Conservation (phyloP, 23 tunicate species). For the Ciona savignyi region DNA sequence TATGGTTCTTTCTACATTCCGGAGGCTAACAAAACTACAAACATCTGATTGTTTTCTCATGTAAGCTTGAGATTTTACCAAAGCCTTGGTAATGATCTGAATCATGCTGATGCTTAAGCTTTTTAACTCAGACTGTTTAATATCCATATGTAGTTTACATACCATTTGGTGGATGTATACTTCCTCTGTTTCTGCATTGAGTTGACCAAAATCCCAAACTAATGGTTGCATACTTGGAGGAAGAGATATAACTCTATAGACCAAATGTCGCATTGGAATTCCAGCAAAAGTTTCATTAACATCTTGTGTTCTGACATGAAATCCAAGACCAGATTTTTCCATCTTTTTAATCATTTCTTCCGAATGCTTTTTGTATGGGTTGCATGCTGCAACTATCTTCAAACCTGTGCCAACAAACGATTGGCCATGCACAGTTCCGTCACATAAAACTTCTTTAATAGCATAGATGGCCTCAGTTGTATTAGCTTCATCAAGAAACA, state of each 20-base stretch:
- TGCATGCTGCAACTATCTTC: slow-evolving; percentile 53
- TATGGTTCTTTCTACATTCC: slow-evolving; percentile 48
- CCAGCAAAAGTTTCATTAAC: slow-evolving; percentile 15
- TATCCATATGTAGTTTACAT: slow-evolving; percentile 2
- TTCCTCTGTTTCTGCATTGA: slow-evolving; percentile 26
- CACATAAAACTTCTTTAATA: slow-evolving; percentile 67
- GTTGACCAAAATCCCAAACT: slow-evolving; percentile 64
- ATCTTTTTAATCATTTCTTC: slow-evolving; percentile 12
- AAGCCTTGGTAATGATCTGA: slow-evolving; percentile 5
- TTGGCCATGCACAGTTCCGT: slow-evolving; percentile 38
- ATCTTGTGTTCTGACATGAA: slow-evolving; percentile 27
- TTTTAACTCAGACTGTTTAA: background rate
- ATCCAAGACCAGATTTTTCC: slow-evolving; percentile 43
- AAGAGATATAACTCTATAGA: slow-evolving; percentile 47
- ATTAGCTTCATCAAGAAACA: slow-evolving; percentile 83
- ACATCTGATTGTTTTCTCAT: slow-evolving; percentile 27
- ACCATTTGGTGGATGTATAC: slow-evolving; percentile 49
- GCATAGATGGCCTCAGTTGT: slow-evolving; percentile 68
- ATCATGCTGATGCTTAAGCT: background rate
- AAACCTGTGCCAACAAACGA: slow-evolving; percentile 19
- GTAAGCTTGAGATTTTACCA: slow-evolving; percentile 20
- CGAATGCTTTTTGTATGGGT: slow-evolving; percentile 43
- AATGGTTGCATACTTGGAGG: slow-evolving; percentile 72
- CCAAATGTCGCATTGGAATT: slow-evolving; percentile 51
- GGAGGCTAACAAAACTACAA: slow-evolving; percentile 42